Conservation (phyloP, 2,888 invertebrate species). For the Acrocyrtus sp. region DNA sequence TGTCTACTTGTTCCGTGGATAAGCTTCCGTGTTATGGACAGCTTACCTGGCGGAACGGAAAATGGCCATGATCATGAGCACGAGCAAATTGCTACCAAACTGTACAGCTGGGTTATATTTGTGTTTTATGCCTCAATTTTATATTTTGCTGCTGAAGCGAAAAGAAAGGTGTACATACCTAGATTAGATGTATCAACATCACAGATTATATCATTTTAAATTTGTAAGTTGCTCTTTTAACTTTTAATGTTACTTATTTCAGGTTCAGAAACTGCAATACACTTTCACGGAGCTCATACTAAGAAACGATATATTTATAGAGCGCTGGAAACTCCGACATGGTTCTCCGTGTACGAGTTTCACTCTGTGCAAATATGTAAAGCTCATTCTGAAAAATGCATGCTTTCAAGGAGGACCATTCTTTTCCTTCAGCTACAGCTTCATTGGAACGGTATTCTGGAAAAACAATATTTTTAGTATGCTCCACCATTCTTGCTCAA, state of each 20-base stretch:
- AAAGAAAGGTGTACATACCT: constrained; percentile 15
- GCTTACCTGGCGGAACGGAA: neutral
- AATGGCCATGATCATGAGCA: neutral
- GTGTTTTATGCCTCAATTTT: neutral
- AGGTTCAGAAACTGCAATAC: neutral
- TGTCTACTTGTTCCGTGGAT: constrained; percentile 20
- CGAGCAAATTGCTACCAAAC: too few species aligned
- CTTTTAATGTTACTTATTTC: neutral
- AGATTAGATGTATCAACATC: too few species aligned
- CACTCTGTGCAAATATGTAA: constrained; percentile 9
- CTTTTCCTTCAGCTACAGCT: constrained; percentile 4
- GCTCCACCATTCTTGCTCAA: neutral
- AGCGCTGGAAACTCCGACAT: neutral
- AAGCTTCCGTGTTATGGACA: constrained; percentile 10
- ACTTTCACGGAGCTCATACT: neutral
- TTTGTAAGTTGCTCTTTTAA: too few species aligned
- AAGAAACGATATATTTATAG: neutral
- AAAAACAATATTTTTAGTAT: neutral
- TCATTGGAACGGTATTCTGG: constrained; percentile 23
- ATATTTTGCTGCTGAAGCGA: constrained; percentile 14
- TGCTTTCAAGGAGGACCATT: constrained; percentile 23
- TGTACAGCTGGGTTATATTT: constrained; percentile 11
- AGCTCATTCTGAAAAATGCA: constrained; percentile 6
- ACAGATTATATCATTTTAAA: too few species aligned
- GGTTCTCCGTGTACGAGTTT: neutral